Conservation (phyloP, 2,797 vertebrate genomes). For the Hafferia zeledoni region DNA sequence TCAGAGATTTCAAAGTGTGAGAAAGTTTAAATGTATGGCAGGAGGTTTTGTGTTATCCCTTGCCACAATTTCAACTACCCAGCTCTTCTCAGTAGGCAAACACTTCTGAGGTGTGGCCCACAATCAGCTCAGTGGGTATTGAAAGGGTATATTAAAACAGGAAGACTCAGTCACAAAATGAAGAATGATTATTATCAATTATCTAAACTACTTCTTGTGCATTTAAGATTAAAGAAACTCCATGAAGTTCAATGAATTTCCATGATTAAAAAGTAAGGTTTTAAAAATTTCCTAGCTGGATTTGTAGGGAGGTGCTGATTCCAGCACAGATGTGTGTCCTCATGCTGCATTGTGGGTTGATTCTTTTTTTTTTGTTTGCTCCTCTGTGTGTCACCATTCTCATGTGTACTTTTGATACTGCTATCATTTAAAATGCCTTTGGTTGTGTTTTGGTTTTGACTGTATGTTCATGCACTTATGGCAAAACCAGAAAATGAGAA, state of each 20-base stretch:
- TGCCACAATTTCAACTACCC: neutral
- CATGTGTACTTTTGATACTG: neutral
- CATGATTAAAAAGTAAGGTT: neutral
- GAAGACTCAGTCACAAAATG: neutral
- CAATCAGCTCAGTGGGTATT: neutral
- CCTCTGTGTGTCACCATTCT: neutral
- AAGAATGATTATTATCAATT: neutral
- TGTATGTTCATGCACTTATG: neutral
- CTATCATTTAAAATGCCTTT: neutral
- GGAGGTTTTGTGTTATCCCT: neutral
- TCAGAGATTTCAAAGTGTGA: neutral
- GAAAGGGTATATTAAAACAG: neutral
- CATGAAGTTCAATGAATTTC: neutral
- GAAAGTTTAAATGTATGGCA: neutral
- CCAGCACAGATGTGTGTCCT: neutral
- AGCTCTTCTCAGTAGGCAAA: neutral
- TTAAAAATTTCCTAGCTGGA: neutral
- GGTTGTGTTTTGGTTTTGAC: neutral
- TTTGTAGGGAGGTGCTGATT: neutral
- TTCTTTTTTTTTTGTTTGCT: neutral
- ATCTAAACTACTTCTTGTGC: neutral
- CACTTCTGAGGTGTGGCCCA: neutral
- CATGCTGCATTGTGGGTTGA: neutral
- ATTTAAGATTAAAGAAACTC: neutral
- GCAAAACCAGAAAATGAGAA: neutral